Percentiles rank a stretch among this genome's conserved stretches.
phyloP scores from a whole-genome alignment of 2,888 invertebrate genomes.

The Cheilosia pagana region DNA sequence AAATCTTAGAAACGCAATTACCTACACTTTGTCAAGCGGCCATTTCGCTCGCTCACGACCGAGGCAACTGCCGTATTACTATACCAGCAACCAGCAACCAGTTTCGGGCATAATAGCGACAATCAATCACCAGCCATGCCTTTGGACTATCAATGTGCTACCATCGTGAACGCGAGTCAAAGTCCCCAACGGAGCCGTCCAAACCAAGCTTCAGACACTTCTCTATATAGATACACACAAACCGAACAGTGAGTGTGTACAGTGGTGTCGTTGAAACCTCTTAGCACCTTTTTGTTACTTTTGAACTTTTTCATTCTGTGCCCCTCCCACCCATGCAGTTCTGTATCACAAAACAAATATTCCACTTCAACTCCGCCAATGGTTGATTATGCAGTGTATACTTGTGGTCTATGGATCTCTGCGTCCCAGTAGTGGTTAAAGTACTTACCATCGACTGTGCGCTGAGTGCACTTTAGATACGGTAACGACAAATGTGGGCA shows the following conservation, averaged over 20 bases:
- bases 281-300: constrained; percentile 67
- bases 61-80: constrained; percentile 24
- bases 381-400: constrained; percentile 42
- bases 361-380: constrained; percentile 23
- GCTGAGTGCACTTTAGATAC: constrained; percentile 18
- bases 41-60: constrained; percentile 26
- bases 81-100: constrained; percentile 47
- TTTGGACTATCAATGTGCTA: constrained; percentile 18
- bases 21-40: constrained; percentile 11
- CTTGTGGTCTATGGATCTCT: constrained; percentile 59
- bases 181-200: background rate
- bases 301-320: constrained; percentile 9
- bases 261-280: constrained; percentile 61
- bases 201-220: background rate
- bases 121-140: constrained; percentile 65
- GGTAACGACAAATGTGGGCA: constrained; percentile 7
- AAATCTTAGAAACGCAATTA: constrained; percentile 38
- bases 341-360: constrained; percentile 55
- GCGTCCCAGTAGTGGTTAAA: constrained; percentile 45
- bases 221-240: background rate
- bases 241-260: no score
- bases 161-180: background rate
- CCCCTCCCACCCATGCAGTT: background rate
- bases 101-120: constrained; percentile 55
- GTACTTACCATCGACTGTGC: constrained; percentile 38